Percentiles rank a stretch among this genome's conserved stretches.
These are phyloP conservation scores for Pristionchus exspectatus DNA, from an alignment of 2,888 invertebrate species.

Conservation along the genomic window DNA sequence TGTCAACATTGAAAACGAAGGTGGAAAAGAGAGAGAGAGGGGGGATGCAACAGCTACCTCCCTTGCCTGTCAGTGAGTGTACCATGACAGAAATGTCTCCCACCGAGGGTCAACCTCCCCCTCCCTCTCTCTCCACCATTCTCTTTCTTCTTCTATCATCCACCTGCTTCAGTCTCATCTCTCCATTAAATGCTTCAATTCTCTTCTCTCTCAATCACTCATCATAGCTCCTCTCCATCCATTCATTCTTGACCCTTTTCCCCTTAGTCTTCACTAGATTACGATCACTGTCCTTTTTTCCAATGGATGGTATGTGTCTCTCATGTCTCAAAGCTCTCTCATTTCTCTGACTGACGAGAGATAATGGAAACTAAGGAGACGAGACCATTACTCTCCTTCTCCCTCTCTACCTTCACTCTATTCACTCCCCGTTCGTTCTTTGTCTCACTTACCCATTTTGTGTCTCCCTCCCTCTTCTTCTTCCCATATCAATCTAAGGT, in stretches of 20 bases:
- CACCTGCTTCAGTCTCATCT: constrained; percentile 36
- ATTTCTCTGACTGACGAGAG: neutral
- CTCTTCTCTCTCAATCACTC: constrained; percentile 41
- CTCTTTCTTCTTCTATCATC: neutral
- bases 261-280: constrained; percentile 1
- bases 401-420: neutral
- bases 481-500: constrained; percentile 38
- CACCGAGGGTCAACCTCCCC: constrained; percentile 9
- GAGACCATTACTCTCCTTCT: neutral
- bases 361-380: too few species aligned
- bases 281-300: neutral
- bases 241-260: constrained; percentile 31
- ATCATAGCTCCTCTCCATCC: constrained; percentile 32
- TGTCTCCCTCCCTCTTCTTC: neutral
- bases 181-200: constrained; percentile 38
- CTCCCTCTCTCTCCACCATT: neutral
- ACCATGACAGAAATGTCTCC: constrained; percentile 43
- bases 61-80: constrained; percentile 15
- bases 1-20: constrained; percentile 33
- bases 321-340: neutral
- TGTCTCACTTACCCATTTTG: constrained; percentile 22
- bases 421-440: constrained; percentile 17
- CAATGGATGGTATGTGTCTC: too few species aligned
- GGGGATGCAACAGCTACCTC: constrained; percentile 9
- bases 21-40: neutral